Percentiles rank a stretch among this genome's conserved stretches.
phyloP scores from a whole-genome alignment of 1,140 invertebrate species.

The Drosophila miranda region DNA sequence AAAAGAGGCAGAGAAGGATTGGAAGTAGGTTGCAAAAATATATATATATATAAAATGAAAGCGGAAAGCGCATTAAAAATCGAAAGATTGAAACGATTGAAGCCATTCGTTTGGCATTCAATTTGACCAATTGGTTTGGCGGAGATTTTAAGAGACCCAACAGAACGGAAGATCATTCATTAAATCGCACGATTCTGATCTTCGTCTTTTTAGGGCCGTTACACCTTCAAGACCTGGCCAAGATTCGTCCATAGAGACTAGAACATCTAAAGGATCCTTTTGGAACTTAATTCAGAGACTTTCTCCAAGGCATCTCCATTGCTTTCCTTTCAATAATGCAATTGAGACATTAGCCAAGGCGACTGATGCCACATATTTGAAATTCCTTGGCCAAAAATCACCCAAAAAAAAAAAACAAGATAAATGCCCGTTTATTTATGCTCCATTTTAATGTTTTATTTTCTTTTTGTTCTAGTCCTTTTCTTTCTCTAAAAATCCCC shows the following conservation, averaged over 20 bases:
- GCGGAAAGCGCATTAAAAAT: slow-evolving; percentile 58
- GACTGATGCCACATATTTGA: slow-evolving; percentile 27
- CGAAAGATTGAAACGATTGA: slow-evolving; percentile 38
- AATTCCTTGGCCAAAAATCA: slow-evolving; percentile 39
- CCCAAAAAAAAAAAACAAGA: slow-evolving; percentile 18
- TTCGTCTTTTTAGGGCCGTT: no score
- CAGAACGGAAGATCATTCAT: no score
- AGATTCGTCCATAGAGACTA: no score
- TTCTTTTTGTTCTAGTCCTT: slow-evolving; percentile 10
- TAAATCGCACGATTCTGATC: no score
- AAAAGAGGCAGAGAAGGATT: not conserved
- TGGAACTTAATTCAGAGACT: no score
- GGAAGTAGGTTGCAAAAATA: not conserved
- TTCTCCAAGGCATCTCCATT: not conserved
- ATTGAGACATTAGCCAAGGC: slow-evolving; percentile 24
- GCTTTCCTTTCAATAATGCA: not conserved
- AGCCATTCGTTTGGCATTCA: slow-evolving; percentile 12
- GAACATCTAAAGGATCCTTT: no score
- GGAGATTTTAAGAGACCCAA: not conserved
- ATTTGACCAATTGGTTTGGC: slow-evolving; percentile 26
- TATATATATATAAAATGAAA: slow-evolving; percentile 18
- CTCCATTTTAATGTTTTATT: slow-evolving; percentile 59
- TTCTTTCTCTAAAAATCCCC: slow-evolving; percentile 9
- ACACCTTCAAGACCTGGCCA: no score
- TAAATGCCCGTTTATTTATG: slow-evolving; percentile 59